A percentile compares a stretch with the other conserved stretches of the same genome.
These are phyloP conservation scores for Tragulus kanchil DNA, from an alignment of 2,113 vertebrate genomes.

Conservation along the genomic window DNA sequence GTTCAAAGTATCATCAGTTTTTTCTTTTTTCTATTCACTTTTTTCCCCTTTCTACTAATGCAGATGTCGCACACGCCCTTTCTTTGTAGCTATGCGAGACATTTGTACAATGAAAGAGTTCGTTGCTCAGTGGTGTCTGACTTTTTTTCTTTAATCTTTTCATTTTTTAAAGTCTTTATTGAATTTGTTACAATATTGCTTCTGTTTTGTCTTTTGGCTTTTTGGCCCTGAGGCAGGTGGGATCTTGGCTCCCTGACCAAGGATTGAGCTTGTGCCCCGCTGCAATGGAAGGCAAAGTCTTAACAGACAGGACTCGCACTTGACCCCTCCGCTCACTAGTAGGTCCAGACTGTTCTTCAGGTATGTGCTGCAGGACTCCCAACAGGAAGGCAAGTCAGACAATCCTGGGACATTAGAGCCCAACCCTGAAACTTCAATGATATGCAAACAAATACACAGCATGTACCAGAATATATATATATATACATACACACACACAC, in stretches of 20 bases:
- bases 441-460: background rate
- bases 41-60: background rate
- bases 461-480: background rate
- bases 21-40: background rate
- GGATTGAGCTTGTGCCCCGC: no score
- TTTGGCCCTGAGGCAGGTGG: no score
- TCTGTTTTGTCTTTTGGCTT: no score
- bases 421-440: background rate
- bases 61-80: background rate
- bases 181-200: no score
- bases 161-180: no score
- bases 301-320: background rate
- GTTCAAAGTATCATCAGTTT: background rate
- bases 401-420: background rate
- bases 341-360: background rate
- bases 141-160: no score
- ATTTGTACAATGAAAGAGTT: background rate
- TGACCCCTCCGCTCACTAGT: background rate
- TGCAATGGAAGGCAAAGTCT: no score
- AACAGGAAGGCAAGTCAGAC: background rate
- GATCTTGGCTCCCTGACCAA: no score
- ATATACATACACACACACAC: background rate
- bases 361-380: background rate
- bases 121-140: fast-evolving
- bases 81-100: background rate